Evolutionary conservation across 2,113 vertebrate species (phyloP), one percentile per base, ranked within the genome.

Genomic region (Ptychochromis oligacanthus): DNA sequence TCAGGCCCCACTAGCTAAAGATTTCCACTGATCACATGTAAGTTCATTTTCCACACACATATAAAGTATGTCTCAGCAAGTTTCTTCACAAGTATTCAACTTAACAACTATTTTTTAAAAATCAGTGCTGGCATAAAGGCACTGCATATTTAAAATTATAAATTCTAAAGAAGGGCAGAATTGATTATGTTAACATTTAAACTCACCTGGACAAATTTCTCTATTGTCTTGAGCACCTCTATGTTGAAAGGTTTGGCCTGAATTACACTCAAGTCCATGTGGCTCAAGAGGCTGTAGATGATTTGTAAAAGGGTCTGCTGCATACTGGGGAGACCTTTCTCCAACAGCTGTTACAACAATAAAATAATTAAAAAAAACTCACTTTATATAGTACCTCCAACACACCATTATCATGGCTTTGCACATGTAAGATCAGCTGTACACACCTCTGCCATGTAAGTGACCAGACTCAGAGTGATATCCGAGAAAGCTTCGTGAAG

Each of bases 211-310:
- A 99, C 96, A 2, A 98, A 99, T 96, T 98, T 99, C 94, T 99
- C 98, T 83, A 99, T 98, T 28, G 95, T 99, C 95, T 99, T 99
- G 79, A 99, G 96, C 77, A 99, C 98, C 93, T 99, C 98, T 91
- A 97, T 34, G 17, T 99, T 99, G 90, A 99, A 99, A 43, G 97
- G 97, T 91, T 98, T 99, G 61, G 97, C 96, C 72, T 98, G 97
- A 91, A 99, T 96, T 2, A 92, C 94, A 6, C 96, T 97, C 74
- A 99, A 92, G 82, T 99, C 98, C 97, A 99, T 97, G 84, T 99
- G 98, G 94, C 97, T 99, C 62, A 99, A 95, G 76, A 99, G 96
- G 88, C 98, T 98, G 93, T 98, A 97, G 92, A 99, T 99, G 87
- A 98, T 98, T 82, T 99, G 98, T 64, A 99, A 93, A 76, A 99